Conservation (phyloP, 2,888 invertebrate genomes). For the Callosobruchus maculatus region DNA sequence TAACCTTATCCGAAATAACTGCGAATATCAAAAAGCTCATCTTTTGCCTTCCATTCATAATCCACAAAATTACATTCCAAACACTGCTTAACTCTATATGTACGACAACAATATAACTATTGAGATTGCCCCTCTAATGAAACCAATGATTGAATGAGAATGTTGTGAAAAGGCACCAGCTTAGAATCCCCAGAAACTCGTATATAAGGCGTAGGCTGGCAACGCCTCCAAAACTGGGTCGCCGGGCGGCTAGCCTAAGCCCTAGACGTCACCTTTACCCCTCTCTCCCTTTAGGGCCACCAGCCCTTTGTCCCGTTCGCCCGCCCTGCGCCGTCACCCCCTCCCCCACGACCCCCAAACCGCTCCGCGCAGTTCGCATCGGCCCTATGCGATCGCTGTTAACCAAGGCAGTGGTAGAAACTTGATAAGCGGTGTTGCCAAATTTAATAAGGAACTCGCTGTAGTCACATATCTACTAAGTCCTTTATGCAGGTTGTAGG, state of each 20-base stretch:
- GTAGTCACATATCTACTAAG: no score
- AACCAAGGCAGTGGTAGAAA: not conserved
- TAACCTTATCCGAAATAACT: no score
- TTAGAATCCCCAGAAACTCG: not conserved
- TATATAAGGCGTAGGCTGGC: not conserved
- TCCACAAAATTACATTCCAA: no score
- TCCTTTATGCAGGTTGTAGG: no score
- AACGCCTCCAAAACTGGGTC: not conserved
- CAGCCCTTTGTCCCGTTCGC: not conserved
- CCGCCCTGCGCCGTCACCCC: not conserved
- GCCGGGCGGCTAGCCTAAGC: not conserved
- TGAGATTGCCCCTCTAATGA: no score
- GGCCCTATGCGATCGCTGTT: not conserved
- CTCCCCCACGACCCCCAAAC: not conserved
- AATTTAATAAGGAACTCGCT: no score
- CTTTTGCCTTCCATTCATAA: no score
- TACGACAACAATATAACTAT: no score
- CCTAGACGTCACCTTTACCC: not conserved
- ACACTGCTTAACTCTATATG: no score
- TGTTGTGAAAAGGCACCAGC: not conserved
- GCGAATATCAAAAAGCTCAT: no score
- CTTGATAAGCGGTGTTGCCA: not conserved
- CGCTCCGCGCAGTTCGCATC: not conserved
- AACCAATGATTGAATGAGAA: no score
- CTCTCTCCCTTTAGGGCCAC: not conserved